Base-by-base conservation (phyloP, 2,797 vertebrate species). In the Lagocephalus sceleratus region DNA sequence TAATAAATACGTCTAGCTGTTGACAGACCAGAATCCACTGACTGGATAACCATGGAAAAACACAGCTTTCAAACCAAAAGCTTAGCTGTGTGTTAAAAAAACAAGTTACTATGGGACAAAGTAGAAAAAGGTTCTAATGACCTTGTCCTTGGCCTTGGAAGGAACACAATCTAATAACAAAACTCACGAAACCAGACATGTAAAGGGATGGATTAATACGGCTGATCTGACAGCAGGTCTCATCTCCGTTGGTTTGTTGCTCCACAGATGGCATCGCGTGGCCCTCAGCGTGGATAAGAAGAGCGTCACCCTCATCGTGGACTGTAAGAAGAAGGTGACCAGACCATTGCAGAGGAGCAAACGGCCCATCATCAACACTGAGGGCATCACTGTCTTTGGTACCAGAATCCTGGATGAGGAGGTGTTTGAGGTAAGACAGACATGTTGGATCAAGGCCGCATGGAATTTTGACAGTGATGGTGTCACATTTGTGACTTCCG, bases 241-340 rank as follows among this genome's bases (percentile, higher is more conserved):
- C 12, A 66, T 40, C 8, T 20, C 29, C 19, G 21, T 0, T 21
- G 55, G 52, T 47, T 11, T 21, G 51, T 3, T 69, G 15, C 44
- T 48, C 38, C 54, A 55, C 66, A 99, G 97, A 83, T 99, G 97
- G 97, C 97, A 99, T 78, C 94, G 97, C 26, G 92, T 99, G 5
- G 97, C 95, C 20, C 93, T 99, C 76, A 99, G 97, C 1, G 92
- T 99, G 68, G 95, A 99, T 79, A 95, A 94, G 88, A 96, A 96
- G 80, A 94, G 82, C 1, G 92, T 97, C 79, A 98, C 95, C 45
- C 94, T 99, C 88, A 94, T 98, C 70, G 91, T 98, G 68, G 97
- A 99, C 80, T 99, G 97, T 88, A 98, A 95, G 76, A 97, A 95
- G 88, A 98, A 95, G 85, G 61, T 92, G 53, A 92, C 91, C 59